phyloP scores from a whole-genome alignment of 2,888 invertebrate species.

The Ophonus ardosiacus region DNA sequence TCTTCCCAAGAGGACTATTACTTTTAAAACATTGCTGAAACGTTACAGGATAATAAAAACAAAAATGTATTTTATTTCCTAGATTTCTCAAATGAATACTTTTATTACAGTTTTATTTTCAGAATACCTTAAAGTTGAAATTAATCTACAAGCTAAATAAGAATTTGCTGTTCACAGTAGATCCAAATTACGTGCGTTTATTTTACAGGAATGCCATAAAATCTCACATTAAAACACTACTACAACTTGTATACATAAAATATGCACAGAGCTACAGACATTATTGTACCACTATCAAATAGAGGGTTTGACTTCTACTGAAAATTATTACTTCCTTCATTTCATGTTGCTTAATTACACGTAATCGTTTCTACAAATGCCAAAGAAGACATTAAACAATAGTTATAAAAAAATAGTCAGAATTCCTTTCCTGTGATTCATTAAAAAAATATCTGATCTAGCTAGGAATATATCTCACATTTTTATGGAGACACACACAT shows the following conservation, averaged over 20 bases:
- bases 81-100: conserved; percentile 50
- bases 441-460: not conserved
- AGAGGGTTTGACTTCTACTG: not conserved
- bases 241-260: conserved; percentile 26
- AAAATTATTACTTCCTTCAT: not conserved
- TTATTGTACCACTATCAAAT: not conserved
- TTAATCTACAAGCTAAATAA: conserved; percentile 25
- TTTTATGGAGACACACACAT: no score
- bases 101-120: conserved; percentile 41
- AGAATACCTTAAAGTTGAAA: conserved; percentile 34
- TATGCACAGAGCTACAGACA: not conserved
- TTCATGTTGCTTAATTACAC: not conserved
- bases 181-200: conserved; percentile 34
- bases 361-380: not conserved
- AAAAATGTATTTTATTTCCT: conserved; percentile 38
- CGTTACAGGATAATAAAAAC: conserved; percentile 30
- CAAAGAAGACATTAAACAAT: not conserved
- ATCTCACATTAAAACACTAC: conserved; percentile 36
- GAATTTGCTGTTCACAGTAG: conserved; percentile 6
- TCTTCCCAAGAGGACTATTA: conserved; percentile 13
- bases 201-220: conserved; percentile 33
- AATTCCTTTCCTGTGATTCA: not conserved
- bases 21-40: conserved; percentile 31
- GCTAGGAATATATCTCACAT: no score
- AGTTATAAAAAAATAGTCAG: not conserved